Percentiles rank a stretch among this genome's conserved stretches.
These are phyloP conservation scores for Aphidius colemani DNA, from an alignment of 2,888 invertebrate genomes.

Conservation along the genomic window DNA sequence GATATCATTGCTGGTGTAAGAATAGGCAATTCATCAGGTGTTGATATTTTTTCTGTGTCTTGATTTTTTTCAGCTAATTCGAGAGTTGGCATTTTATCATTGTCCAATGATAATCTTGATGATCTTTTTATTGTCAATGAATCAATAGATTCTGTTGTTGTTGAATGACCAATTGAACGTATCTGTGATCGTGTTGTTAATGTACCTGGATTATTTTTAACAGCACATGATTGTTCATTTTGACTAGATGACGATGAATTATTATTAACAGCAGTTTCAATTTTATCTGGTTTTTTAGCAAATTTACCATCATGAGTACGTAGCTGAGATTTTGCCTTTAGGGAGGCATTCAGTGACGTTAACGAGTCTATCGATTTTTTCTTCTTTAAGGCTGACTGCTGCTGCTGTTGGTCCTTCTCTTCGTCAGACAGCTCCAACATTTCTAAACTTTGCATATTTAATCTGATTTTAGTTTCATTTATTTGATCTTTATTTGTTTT, in stretches of 20 bases:
- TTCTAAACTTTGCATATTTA: slow-evolving; percentile 1
- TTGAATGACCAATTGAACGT: slow-evolving; percentile 9
- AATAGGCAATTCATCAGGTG: slow-evolving; percentile 40
- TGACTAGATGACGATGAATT: slow-evolving; percentile 18
- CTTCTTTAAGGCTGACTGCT: slow-evolving; percentile 26
- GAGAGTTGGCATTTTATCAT: slow-evolving; percentile 66
- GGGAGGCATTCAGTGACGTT: slow-evolving; percentile 46
- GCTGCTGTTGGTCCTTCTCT: slow-evolving; percentile 14
- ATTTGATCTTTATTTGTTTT: slow-evolving; percentile 12
- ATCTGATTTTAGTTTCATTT: slow-evolving; percentile 8
- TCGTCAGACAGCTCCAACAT: neutral
- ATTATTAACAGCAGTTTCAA: slow-evolving; percentile 14
- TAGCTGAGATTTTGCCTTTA: slow-evolving; percentile 49
- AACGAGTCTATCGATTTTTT: slow-evolving; percentile 42
- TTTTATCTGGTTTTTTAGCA: slow-evolving; percentile 34
- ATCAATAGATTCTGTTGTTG: slow-evolving; percentile 23
- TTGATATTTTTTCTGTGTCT: slow-evolving; percentile 34
- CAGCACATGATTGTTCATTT: slow-evolving; percentile 19
- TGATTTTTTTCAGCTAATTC: slow-evolving; percentile 36
- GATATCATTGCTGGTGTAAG: slow-evolving; percentile 35
- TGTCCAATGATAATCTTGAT: slow-evolving; percentile 51
- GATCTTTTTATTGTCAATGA: slow-evolving; percentile 33
- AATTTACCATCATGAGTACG: slow-evolving; percentile 54
- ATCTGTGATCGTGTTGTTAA: slow-evolving; percentile 40
- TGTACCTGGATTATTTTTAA: slow-evolving; percentile 29